phyloP scores from a whole-genome alignment of 2,797 vertebrate genomes.

The Tragopan temminckii region DNA sequence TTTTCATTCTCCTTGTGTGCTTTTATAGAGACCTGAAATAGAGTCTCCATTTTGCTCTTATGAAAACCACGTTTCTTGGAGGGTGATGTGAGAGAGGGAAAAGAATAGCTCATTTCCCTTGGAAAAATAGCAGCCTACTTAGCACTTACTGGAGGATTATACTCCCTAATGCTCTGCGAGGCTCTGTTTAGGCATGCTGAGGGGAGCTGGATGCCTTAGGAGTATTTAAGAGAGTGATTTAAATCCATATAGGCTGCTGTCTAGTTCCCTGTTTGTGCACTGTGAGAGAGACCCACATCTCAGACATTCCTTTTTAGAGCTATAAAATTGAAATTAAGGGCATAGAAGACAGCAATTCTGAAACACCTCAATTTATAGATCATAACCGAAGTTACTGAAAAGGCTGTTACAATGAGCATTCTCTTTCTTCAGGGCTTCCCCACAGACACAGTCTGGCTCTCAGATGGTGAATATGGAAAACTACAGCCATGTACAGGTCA shows the following conservation, averaged over 20 bases:
- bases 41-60: conserved; percentile 67
- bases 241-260: neutral
- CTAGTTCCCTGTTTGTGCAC: neutral
- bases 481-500: neutral
- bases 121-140: conserved; percentile 63
- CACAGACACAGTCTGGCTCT: neutral
- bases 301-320: neutral
- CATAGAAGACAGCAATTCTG: neutral
- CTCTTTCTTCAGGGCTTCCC: neutral
- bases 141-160: conserved; percentile 29
- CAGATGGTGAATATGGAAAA: neutral
- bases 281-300: neutral
- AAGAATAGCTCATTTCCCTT: conserved; percentile 67
- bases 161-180: neutral
- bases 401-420: neutral
- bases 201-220: neutral
- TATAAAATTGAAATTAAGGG: neutral
- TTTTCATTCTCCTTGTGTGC: conserved; percentile 33
- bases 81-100: neutral
- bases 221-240: conserved; percentile 10
- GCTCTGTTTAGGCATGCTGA: accelerated
- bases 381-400: neutral
- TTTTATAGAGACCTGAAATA: conserved; percentile 69
- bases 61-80: conserved; percentile 59
- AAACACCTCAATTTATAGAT: neutral